Evolutionary conservation across 2,113 vertebrate species (phyloP).

Genomic region (Mobula birostris): DNA sequence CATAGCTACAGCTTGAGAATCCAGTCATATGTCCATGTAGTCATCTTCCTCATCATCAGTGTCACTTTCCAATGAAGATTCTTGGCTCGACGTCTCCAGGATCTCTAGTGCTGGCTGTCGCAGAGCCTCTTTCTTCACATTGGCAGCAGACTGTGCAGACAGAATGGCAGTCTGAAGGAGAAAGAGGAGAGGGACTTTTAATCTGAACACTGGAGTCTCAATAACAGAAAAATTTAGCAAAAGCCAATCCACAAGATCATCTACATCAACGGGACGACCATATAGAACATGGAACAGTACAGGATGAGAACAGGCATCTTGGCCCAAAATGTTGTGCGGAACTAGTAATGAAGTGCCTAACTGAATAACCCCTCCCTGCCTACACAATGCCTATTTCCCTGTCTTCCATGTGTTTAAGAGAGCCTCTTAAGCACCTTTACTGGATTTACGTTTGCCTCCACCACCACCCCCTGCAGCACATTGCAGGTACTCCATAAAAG

Average conservation of each 20-base stretch:
- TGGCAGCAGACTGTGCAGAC: constrained; percentile 94
- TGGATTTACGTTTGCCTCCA: too few relatives aligned
- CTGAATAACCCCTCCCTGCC: too few relatives aligned
- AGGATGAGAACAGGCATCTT: too few relatives aligned
- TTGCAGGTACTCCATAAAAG: too few relatives aligned
- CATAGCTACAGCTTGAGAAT: background rate
- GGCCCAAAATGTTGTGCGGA: too few relatives aligned
- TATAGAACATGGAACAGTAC: too few relatives aligned
- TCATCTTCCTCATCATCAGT: constrained; percentile 84
- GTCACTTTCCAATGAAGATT: constrained; percentile 94
- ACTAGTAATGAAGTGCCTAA: too few relatives aligned
- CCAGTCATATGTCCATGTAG: constrained; percentile 85
- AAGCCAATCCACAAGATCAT: background rate
- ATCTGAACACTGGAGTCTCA: background rate
- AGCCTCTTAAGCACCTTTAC: too few relatives aligned
- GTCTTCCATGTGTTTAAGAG: too few relatives aligned
- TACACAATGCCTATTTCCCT: background rate
- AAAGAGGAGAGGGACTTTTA: background rate
- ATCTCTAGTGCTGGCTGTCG: constrained; percentile 91
- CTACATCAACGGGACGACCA: too few relatives aligned
- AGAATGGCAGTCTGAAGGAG: constrained; percentile 83
- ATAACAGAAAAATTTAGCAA: background rate
- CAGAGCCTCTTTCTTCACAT: constrained; percentile 88
- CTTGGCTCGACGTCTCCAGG: constrained; percentile 94
- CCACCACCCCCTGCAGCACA: too few relatives aligned